A percentile compares a stretch with the other conserved stretches of the same genome.
phyloP scores from a whole-genome alignment of 2,113 vertebrate genomes.

The Tetraodon nigroviridis region DNA sequence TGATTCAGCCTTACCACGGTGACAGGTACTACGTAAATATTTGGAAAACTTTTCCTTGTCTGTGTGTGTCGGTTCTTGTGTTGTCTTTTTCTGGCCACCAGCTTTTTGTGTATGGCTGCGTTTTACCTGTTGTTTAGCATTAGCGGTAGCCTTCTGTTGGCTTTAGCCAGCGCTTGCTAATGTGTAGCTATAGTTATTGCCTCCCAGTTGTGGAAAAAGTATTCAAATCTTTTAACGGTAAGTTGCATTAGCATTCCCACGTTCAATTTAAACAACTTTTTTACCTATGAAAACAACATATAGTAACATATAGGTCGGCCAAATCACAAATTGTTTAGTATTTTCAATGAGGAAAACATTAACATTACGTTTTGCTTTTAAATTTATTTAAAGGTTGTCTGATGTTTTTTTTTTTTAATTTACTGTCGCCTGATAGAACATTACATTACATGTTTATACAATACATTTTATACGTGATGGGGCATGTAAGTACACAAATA shows the following conservation, averaged over 20 bases:
- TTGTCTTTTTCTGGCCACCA: conserved; percentile 30
- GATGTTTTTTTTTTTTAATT: too few species aligned
- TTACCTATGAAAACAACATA: not conserved
- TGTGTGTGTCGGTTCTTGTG: conserved; percentile 58
- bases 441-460: too few species aligned
- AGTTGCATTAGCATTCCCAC: conserved; percentile 36
- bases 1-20: conserved; percentile 38
- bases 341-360: too few species aligned
- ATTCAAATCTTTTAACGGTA: conserved; percentile 65
- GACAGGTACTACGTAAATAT: conserved; percentile 57
- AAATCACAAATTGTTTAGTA: too few species aligned
- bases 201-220: conserved; percentile 71
- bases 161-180: conserved; percentile 58
- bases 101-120: conserved; percentile 36
- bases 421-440: too few species aligned
- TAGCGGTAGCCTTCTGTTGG: conserved; percentile 47
- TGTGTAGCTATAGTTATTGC: conserved; percentile 69
- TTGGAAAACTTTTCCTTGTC: conserved; percentile 22
- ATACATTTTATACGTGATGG: too few species aligned
- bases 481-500: too few species aligned
- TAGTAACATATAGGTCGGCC: too few species aligned
- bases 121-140: conserved; percentile 49
- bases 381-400: too few species aligned
- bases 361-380: too few species aligned
- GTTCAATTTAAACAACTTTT: not conserved